Base-by-base conservation (phyloP, 2,113 vertebrate genomes). In the Phyllostomus hastatus region DNA sequence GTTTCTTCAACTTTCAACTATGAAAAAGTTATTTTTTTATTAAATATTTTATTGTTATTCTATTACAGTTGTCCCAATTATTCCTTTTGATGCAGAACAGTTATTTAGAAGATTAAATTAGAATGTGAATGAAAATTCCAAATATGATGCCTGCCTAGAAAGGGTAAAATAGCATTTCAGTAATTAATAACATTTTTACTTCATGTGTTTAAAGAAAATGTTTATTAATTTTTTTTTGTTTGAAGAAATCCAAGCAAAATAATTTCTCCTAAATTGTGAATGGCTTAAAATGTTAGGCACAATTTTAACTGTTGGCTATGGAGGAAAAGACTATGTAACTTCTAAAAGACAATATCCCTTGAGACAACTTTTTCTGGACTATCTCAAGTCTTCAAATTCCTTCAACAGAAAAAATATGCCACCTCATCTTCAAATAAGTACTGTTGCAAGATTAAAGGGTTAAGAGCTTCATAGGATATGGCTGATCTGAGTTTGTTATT, bases 401-500 rank as follows among this genome's bases (percentile, higher is more conserved):
- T 95, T 88, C 72, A 72, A 54, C 26, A 88, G 20, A 92, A 17
- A 17, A 90, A 92, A 91, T 41, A 90, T 35, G 64, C 64, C 52
- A 86, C 48, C 24, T 66, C 4, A 86, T 91, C 76, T 95, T 91
- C 41, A 88, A 84, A 89, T 66, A 24, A 79, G 43, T 78, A 78
- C 31, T 75, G 2, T 69, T 64, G 19, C 80, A 28, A 92, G 33
- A 93, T 38, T 75, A 92, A 97, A 93, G 78, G n/a, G 97, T 96
- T 97, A 97, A 97, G 54, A 54, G 6, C 24, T 35, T 96, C 88
- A 88, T 76, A 96, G 85, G 38, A 75, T 67, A 95, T 72, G 61
- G 85, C 50, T 96, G 90, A 92, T 35, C 66, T 94, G 84, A 95
- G 90, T 79, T 92, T 97, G 88, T 97, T 97, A 96, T 96, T 98